Conservation (phyloP, 2,113 vertebrate species). For the Gobiocypris rarus region DNA sequence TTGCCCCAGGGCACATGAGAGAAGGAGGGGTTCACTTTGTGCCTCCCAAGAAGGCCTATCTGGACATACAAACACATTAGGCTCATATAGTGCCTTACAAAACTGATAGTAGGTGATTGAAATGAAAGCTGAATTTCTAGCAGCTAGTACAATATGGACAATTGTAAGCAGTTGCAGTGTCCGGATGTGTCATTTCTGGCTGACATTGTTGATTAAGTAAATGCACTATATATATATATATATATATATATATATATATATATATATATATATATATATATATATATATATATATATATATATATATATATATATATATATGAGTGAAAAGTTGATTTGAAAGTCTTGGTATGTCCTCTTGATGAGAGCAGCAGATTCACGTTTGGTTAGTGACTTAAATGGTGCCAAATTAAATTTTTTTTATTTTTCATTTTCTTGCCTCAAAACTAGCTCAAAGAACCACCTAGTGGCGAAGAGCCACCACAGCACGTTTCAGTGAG, state of each 20-base stretch:
- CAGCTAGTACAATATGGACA: not conserved
- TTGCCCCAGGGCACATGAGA: conserved; percentile 39
- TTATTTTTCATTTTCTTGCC: not conserved
- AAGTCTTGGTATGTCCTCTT: too few species aligned
- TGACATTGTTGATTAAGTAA: not conserved
- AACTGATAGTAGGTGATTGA: not conserved
- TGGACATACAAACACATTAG: not conserved
- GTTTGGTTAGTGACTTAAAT: too few species aligned
- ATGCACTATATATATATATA: too few species aligned
- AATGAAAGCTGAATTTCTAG: not conserved
- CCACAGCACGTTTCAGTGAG: conserved; percentile 12
- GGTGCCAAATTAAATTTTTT: too few species aligned
- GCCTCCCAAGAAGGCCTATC: not conserved
- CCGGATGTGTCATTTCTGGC: not conserved
- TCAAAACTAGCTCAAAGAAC: conserved; percentile 72
- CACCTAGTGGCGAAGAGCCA: conserved; percentile 70
- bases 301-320: too few species aligned
- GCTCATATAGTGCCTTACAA: not conserved
- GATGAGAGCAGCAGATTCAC: too few species aligned
- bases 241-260: too few species aligned
- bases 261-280: too few species aligned
- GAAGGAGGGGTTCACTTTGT: not conserved
- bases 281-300: too few species aligned
- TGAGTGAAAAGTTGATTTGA: too few species aligned
- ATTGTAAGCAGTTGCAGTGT: not conserved